These are phyloP conservation scores for Mastomys natalensis DNA, from an alignment of 2,113 vertebrate species.

Conservation along the genomic window DNA sequence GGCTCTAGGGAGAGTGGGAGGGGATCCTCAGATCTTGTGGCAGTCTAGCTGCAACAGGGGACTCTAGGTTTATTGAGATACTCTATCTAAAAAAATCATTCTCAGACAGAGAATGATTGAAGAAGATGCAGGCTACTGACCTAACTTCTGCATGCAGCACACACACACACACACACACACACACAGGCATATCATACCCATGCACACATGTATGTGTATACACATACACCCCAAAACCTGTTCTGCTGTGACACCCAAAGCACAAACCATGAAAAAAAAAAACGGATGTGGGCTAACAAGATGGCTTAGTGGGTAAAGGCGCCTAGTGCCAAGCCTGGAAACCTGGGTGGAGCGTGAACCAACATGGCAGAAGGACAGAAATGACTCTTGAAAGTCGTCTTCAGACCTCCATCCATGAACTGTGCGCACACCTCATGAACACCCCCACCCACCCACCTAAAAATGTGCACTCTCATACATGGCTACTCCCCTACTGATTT, in stretches of 20 bases:
- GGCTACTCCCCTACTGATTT: too few relatives aligned
- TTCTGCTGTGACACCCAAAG: neutral
- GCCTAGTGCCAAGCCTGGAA: too few relatives aligned
- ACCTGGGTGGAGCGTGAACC: neutral
- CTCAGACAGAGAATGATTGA: neutral
- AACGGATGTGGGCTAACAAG: too few relatives aligned
- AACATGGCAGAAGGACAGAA: neutral
- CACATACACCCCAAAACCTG: neutral
- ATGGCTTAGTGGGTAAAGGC: neutral
- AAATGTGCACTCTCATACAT: neutral
- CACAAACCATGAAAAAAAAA: neutral
- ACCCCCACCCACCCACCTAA: neutral
- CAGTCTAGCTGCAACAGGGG: neutral
- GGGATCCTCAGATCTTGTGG: neutral
- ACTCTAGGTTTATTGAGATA: neutral
- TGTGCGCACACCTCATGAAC: too few relatives aligned
- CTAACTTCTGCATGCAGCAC: neutral
- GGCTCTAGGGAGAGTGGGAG: neutral
- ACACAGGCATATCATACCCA: neutral
- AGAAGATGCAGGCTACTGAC: neutral
- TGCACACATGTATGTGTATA: neutral
- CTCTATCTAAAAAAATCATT: neutral
- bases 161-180: neutral
- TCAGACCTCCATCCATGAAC: neutral
- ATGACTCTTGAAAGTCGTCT: neutral